A percentile compares a stretch with the other conserved stretches of the same genome.
These are phyloP conservation scores for Coecobrya sp. DNA, from an alignment of 2,888 invertebrate species.

Conservation along the genomic window DNA sequence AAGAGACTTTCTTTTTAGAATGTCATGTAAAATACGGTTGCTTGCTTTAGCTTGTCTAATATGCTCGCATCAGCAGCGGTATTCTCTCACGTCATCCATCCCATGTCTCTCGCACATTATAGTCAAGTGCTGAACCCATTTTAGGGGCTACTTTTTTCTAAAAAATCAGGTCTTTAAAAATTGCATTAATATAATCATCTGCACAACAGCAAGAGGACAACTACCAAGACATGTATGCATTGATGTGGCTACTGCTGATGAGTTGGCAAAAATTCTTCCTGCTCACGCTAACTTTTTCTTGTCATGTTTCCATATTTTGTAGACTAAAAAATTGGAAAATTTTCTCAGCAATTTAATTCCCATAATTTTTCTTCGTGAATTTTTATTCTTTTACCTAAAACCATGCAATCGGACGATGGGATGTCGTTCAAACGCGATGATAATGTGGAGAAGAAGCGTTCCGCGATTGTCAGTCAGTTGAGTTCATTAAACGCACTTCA, in stretches of 20 bases:
- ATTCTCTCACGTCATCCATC: constrained; percentile 73
- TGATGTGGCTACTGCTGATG: constrained; percentile 62
- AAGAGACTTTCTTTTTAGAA: constrained; percentile 27
- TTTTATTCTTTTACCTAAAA: constrained; percentile 41
- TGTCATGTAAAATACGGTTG: neutral
- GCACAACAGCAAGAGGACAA: constrained; percentile 30
- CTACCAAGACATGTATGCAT: neutral
- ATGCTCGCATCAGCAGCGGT: constrained; percentile 42
- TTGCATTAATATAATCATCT: constrained; percentile 71
- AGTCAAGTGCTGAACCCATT: constrained; percentile 49
- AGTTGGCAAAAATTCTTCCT: constrained; percentile 76
- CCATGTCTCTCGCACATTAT: constrained; percentile 50
- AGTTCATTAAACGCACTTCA: constrained; percentile 80
- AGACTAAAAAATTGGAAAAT: constrained; percentile 73
- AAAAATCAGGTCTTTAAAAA: constrained; percentile 75
- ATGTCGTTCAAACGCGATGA: constrained; percentile 59
- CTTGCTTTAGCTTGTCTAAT: constrained; percentile 33
- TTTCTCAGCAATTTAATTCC: constrained; percentile 79
- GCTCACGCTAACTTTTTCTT: constrained; percentile 76
- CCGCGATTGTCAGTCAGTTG: constrained; percentile 75
- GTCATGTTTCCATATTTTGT: constrained; percentile 78
- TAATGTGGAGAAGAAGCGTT: constrained; percentile 54
- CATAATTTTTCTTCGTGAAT: constrained; percentile 73
- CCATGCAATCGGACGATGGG: constrained; percentile 19
- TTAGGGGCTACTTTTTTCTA: constrained; percentile 70